Evolutionary conservation across 2,888 invertebrate species (phyloP).

Genomic region (Chaetogeoica ovagalla): DNA sequence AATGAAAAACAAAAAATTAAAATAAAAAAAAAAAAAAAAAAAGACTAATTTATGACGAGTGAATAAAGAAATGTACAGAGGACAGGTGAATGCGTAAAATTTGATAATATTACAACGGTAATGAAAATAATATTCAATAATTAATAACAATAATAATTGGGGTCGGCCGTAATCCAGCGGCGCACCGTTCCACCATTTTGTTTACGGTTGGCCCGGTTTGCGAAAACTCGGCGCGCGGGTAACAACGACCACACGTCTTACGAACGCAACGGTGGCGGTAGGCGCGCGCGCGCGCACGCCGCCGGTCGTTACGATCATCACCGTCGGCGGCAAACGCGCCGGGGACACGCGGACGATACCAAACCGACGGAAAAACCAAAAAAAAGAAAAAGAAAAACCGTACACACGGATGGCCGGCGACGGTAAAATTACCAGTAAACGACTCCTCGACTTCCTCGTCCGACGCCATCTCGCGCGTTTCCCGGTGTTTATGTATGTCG

Average conservation of each 20-base stretch:
- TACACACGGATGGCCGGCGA: not conserved
- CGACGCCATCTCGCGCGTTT: conserved; percentile 71
- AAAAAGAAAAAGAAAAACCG: not conserved
- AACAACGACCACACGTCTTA: conserved; percentile 10
- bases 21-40: no score
- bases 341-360: no score
- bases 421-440: conserved; percentile 74
- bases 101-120: not conserved
- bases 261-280: conserved; percentile 55
- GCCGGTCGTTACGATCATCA: not conserved
- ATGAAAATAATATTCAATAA: not conserved
- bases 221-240: conserved; percentile 26
- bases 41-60: no score
- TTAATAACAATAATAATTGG: not conserved
- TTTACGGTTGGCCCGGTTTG: conserved; percentile 41
- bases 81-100: not conserved
- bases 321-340: not conserved
- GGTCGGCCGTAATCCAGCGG: not conserved
- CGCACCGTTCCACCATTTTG: conserved; percentile 43
- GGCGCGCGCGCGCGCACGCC: conserved; percentile 7
- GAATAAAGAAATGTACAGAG: not conserved
- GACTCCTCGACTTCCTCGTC: conserved; percentile 86
- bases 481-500: not conserved
- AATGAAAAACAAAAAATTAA: no score
- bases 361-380: no score